Evolutionary conservation across 2,113 vertebrate species (phyloP).

Genomic region (Egretta garzetta): DNA sequence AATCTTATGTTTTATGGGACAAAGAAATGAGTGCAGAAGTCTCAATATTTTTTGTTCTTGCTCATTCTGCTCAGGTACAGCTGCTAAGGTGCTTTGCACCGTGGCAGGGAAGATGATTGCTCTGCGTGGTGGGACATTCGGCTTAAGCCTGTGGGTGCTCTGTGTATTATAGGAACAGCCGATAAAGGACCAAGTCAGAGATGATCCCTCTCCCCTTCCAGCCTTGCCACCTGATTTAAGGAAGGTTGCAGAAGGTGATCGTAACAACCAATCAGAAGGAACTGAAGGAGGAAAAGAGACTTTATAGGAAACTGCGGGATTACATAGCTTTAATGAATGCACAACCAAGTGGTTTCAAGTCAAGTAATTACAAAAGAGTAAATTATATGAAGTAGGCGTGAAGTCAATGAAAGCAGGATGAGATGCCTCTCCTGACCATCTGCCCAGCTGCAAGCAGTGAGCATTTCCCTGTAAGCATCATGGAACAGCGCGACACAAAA

Average conservation of each 20-base stretch:
- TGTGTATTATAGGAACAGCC: background rate
- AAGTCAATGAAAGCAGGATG: background rate
- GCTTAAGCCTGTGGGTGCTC: background rate
- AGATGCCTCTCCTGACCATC: background rate
- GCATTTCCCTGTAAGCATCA: background rate
- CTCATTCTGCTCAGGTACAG: background rate
- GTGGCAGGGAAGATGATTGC: background rate
- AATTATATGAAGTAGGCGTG: background rate
- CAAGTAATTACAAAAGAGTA: background rate
- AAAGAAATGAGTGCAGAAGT: background rate
- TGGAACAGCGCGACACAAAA: background rate
- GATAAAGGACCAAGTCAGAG: background rate
- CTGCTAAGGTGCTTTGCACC: background rate
- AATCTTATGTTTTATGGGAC: background rate
- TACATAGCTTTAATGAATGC: background rate
- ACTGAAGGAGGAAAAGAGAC: background rate
- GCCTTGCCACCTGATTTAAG: background rate
- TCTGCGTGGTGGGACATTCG: background rate
- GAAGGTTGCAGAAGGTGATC: background rate
- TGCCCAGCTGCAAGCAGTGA: background rate
- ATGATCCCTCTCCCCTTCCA: background rate
- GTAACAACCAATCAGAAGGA: background rate
- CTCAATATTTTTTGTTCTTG: background rate
- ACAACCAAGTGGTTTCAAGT: background rate
- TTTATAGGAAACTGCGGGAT: background rate